Evolutionary conservation across 2,888 invertebrate species (phyloP).

Genomic region (Stenurella melanura): DNA sequence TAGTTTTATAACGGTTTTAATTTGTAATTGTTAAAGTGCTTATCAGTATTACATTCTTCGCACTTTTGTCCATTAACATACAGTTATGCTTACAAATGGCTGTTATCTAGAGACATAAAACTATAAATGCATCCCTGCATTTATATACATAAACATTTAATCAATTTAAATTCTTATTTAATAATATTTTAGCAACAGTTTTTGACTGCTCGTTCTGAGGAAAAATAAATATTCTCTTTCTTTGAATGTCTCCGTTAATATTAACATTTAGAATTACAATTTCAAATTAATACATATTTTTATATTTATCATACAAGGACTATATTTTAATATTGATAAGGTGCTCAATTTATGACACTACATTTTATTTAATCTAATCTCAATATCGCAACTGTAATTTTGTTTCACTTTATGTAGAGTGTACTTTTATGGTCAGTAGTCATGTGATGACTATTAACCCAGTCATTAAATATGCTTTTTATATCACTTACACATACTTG

Average conservation of each 20-base stretch:
- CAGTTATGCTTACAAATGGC: too few species aligned
- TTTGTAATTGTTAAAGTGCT: too few species aligned
- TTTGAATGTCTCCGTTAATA: neutral
- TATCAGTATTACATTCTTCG: too few species aligned
- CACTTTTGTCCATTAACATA: too few species aligned
- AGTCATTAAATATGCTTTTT: neutral
- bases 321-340: conserved; percentile 1
- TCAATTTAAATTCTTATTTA: too few species aligned
- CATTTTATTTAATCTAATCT: neutral
- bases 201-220: neutral
- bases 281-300: neutral
- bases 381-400: neutral
- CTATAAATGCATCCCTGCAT: too few species aligned
- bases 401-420: neutral
- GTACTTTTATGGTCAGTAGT: neutral
- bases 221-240: neutral
- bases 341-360: neutral
- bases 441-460: neutral
- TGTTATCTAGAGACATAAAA: too few species aligned
- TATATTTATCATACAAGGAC: neutral
- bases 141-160: too few species aligned
- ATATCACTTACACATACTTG: too few species aligned
- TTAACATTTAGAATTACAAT: neutral
- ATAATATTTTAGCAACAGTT: too few species aligned
- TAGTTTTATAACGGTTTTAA: too few species aligned